Base-by-base conservation (phyloP, 2,888 invertebrate species). In the Oligia latruncula region DNA sequence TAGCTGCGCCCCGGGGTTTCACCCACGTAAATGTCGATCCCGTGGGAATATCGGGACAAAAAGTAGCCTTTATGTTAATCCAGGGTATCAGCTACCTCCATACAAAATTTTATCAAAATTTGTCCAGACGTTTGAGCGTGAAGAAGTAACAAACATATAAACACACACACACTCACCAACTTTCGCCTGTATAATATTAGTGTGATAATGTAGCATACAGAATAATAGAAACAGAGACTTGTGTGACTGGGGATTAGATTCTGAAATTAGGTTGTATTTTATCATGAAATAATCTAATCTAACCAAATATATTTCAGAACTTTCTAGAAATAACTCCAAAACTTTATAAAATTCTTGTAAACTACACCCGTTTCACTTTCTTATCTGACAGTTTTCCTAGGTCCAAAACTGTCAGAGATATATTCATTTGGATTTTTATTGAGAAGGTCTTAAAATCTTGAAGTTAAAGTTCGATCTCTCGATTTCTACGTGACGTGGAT, bases 401-500 rank as follows among this genome's bases (percentile, higher is more conserved):
- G 40, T 29, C 35, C 40, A n/a, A 76, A 71, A 65, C 15, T 74
- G 55, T 71, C 43, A 23, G 17, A 72, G 35, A 81, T 77, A 76
- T 78, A 74, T 78, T 75, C 71, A 87, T 79, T 74, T 74, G 62
- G 74, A 83, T 86, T 85, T 75, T 82, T 49, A 11, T 77, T 64
- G 73, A 81, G 76, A 86, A 29, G 82, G 77, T 85, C 76, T 84
- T 35, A 35, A 35, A 35, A 35, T 3, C 2, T 35, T 35, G 35
- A 35, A 35, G 35, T 91, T 86, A 82, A 84, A 90, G 80, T 92
- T 86, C 80, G 84, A 90, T 89, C 84, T 88, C 75, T 65, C 64
- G 83, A 87, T 89, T 83, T 84, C 58, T 85, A 91, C 91, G 91
- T 91, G 92, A 90, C 87, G 82, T 82, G 90, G 66, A 76, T 84